Evolutionary conservation across 1,140 invertebrate species (phyloP), one percentile per base, ranked within the genome.

Genomic region (Drosophila ambigua): DNA sequence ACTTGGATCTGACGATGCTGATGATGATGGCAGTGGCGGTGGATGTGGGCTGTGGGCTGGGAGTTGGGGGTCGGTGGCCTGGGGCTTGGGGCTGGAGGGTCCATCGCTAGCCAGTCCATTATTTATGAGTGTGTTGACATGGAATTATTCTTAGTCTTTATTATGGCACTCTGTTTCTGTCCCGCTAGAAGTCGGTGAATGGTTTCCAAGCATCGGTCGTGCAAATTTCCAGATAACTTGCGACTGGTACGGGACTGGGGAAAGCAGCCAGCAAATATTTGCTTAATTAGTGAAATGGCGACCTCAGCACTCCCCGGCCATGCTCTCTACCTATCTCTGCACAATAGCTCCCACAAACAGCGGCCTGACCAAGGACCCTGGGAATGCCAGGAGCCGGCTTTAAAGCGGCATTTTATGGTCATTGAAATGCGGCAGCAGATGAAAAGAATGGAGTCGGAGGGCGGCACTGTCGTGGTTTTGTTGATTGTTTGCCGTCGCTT

Each of bases 91-190:
- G 50, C n/a, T 31, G 26, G 28, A 11, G 51, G 57, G 49, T 65
- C 64, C 79, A 62, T 53, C 53, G 52, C 57, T 31, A 69, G 77
- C 57, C 77, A 90, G 87, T 90, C 80, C 81, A 90, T 90, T 90
- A 90, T 90, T 90, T 90, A 90, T 90, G 87, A 87, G 87, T 87
- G 81, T 90, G 87, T 90, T 90, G 87, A 90, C 87, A 90, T 85
- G 87, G 82, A 90, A 90, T 90, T 90, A 90, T 90, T 90, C 87
- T 87, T 90, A 80, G 87, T 79, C 78, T 76, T 77, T 72, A 85
- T 90, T 90, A 80, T 77, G 78, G 66, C 68, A 52, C 35, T 39
- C 35, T 39, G 35, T 39, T 39, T 13, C 11, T 39, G 35, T 39
- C 4, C 35, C 11, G 45, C 53, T 53, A 46, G 46, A 51, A 23